Evolutionary conservation across 37 sponge, comb jelly and placozoan species (phyloP), one percentile per base, ranked within the genome.

Genomic region (Diacarnus erythraeanus): DNA sequence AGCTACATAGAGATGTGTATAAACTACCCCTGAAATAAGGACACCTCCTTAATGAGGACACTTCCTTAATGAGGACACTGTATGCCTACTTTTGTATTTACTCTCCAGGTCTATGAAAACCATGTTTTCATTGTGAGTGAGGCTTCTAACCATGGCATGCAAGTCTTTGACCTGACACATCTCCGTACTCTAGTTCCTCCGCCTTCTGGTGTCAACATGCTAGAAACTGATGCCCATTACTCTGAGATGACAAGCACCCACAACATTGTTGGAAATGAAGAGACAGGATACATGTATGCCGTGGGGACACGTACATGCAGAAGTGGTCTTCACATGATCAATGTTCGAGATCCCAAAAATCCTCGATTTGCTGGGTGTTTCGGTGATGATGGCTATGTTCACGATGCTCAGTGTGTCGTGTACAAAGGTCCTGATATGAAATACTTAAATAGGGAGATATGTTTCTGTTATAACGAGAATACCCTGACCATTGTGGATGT

Each of bases 371-470:
- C 72, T 0, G 79, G 82, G 0, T 90, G 91, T 68, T 90, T 77
- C 56, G 79, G 75, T 1, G 41, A 68, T 2, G 91, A 90, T 77
- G 91, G 91, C 37, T 90, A 90, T 37, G 86, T 85, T 4, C 91
- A 90, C 70, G 91, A 90, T 61, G 91, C 91, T 30, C 91, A 90
- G 80, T 90, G 91, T 76, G 86, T 90, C 3, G 47, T 90, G 22
- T 90, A 90, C 75, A 60, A 76, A 21, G 91, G 91, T 5, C 86
- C 86, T 0, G 91, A 90, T 38, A 27, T 0, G 17, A 5, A 59
- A 0, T 90, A 90, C 57, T 9, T 30, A 1, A 74, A 67, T 0
- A 26, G 38, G 2, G 91, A 90, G 83, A 90, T 90, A 64, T 90
- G 91, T 56, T 90, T 90, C 78, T 85, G 86, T 64, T 90, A 90